phyloP scores from a whole-genome alignment of 1,140 invertebrate species.

The Alviniconcha marisindica region DNA sequence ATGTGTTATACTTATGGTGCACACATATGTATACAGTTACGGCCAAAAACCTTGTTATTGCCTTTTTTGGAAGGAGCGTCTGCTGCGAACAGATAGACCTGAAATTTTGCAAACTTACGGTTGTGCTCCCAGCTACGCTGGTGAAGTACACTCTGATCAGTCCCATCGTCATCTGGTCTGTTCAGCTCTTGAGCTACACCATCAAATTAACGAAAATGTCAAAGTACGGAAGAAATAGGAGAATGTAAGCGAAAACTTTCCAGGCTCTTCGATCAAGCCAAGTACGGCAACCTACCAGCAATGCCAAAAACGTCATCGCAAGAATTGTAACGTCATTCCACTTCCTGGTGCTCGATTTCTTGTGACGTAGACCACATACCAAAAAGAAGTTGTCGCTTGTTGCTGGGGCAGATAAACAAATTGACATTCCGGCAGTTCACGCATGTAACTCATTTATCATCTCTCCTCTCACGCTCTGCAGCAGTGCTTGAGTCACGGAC shows the following conservation, averaged over 20 bases:
- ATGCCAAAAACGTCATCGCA: constrained; percentile 18
- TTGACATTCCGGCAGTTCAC: constrained; percentile 40
- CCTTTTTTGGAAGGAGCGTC: constrained; percentile 1
- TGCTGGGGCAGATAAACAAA: constrained; percentile 65
- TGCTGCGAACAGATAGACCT: neutral
- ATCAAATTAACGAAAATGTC: neutral
- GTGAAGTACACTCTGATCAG: constrained; percentile 48
- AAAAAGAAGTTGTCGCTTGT: constrained; percentile 56
- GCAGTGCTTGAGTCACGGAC: neutral
- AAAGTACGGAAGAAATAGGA: neutral
- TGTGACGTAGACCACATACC: constrained; percentile 47
- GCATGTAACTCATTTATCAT: neutral
- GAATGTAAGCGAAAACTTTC: neutral
- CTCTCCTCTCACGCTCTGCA: neutral
- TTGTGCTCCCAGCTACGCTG: constrained; percentile 43
- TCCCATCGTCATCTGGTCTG: neutral
- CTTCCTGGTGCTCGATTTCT: constrained; percentile 14
- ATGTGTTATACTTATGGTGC: too few species aligned
- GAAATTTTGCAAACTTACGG: neutral
- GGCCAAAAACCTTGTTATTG: too few species aligned
- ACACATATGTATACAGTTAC: too few species aligned
- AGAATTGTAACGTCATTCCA: constrained; percentile 3
- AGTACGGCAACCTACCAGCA: neutral
- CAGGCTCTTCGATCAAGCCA: neutral
- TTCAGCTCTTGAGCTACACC: neutral